A percentile compares a stretch with the other conserved stretches of the same genome.
phyloP scores from a whole-genome alignment of 2,113 vertebrate genomes.

The Theristicus caerulescens region DNA sequence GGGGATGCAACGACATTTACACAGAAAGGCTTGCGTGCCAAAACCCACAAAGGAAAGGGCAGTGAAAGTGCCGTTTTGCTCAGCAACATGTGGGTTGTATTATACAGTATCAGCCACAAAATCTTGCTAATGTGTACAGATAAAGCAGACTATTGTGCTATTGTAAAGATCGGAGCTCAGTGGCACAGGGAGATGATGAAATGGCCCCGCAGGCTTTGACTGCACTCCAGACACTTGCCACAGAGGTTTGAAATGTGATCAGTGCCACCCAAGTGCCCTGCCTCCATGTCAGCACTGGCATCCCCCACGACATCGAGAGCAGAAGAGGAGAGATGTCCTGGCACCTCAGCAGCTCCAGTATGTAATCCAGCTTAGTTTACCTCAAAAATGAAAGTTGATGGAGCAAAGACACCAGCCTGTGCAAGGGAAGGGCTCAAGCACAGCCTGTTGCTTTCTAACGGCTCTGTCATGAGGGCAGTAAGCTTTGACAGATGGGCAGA shows the following conservation, averaged over 20 bases:
- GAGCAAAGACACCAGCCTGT: background rate
- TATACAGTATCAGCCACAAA: background rate
- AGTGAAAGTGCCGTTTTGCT: background rate
- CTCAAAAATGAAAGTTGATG: background rate
- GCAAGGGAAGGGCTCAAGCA: background rate
- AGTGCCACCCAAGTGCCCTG: background rate
- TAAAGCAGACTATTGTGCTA: background rate
- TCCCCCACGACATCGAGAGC: background rate
- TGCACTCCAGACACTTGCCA: background rate
- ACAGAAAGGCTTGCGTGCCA: background rate
- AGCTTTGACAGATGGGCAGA: background rate
- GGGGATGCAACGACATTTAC: too few species aligned
- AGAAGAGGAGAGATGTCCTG: background rate
- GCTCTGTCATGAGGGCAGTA: background rate
- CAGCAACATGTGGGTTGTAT: background rate
- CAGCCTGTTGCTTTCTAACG: background rate
- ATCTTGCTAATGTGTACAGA: background rate
- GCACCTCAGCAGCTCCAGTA: background rate
- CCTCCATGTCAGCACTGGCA: background rate
- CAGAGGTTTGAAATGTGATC: background rate
- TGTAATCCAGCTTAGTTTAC: background rate
- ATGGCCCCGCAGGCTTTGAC: background rate
- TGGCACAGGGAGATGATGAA: background rate
- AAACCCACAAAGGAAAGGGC: background rate
- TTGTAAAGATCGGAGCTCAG: background rate